Percentiles rank a stretch among this genome's conserved stretches.
phyloP scores from a whole-genome alignment of 2,888 invertebrate genomes.

The Tuberolachnus salignus region DNA sequence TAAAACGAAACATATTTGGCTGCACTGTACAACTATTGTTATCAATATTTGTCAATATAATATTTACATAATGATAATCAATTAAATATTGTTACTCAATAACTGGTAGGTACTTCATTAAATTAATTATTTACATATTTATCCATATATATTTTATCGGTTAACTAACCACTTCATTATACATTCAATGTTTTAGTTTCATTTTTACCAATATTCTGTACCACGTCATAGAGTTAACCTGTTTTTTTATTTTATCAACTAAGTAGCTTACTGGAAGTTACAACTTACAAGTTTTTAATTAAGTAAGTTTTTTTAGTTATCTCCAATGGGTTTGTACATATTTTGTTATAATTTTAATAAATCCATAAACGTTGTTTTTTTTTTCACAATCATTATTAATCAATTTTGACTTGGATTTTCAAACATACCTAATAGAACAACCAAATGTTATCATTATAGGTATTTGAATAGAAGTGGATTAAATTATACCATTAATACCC shows the following conservation, averaged over 20 bases:
- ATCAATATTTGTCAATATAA: neutral
- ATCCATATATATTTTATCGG: neutral
- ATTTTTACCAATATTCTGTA: neutral
- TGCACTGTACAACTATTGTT: slow-evolving; percentile 18
- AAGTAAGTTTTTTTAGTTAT: neutral
- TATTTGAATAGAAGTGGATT: too few species aligned
- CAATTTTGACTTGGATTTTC: too few species aligned
- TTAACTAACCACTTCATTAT: neutral
- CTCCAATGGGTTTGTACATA: too few species aligned
- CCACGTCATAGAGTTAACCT: slow-evolving; percentile 7
- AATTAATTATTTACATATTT: slow-evolving; percentile 19
- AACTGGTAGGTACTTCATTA: neutral
- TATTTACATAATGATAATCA: slow-evolving; percentile 23
- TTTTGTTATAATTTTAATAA: neutral
- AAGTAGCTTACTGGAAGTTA: neutral
- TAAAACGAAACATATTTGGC: neutral
- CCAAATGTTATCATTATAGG: too few species aligned
- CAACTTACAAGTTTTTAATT: neutral
- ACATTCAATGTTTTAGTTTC: neutral
- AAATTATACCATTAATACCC: too few species aligned
- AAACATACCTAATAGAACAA: too few species aligned
- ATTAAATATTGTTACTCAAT: slow-evolving; percentile 18
- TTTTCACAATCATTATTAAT: too few species aligned
- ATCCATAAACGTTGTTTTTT: neutral
- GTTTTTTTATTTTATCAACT: neutral